Base-by-base conservation (phyloP, 2,797 vertebrate species). In the Neopelma chrysocephalum region DNA sequence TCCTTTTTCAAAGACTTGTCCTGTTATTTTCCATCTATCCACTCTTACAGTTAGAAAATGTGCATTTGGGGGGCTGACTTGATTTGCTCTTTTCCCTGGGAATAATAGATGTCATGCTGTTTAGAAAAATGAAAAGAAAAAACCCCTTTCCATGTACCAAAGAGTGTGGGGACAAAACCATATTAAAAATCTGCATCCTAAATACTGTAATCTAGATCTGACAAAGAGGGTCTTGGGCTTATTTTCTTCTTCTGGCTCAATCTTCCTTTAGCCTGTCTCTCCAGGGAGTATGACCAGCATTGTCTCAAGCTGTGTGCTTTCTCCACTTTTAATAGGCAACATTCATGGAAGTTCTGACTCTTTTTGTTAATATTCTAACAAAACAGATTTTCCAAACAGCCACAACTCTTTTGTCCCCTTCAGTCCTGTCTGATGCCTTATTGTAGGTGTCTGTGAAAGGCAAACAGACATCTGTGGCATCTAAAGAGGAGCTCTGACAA, bases 11-110 rank as follows among this genome's bases (percentile, higher is more conserved):
- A 69, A 90, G 61, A 19, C 58, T 34, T 68, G 21, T 82, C 56
- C 56, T 93, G 77, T 93, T 95, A 80, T 92, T 95, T 91, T 84
- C 88, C 56, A 92, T 76, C 60, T 72, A 77, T 57, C 64, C 48
- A 29, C 72, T 89, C 79, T 77, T 69, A 62, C 26, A 64, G 75
- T 82, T 84, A 85, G 62, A 65, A 94, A 92, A 77, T 0, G 2
- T 80, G 51, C 21, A 34, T 82, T 82, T 88, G 43, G 60, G 64
- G 91, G 38, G 21, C 80, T 90, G 88, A 84, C 77, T 91, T 91
- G 68, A 68, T 87, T 90, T 89, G 84, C 27, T 87, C 26, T 92
- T 90, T 91, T 56, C 66, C 51, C 61, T 82, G 66, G 58, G 43
- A 90, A 79, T 78, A 95, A 91, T 58, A 79, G 87, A 57, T 75